These are phyloP conservation scores for Linnaemya tessellans DNA, from an alignment of 2,888 invertebrate genomes.

Conservation along the genomic window DNA sequence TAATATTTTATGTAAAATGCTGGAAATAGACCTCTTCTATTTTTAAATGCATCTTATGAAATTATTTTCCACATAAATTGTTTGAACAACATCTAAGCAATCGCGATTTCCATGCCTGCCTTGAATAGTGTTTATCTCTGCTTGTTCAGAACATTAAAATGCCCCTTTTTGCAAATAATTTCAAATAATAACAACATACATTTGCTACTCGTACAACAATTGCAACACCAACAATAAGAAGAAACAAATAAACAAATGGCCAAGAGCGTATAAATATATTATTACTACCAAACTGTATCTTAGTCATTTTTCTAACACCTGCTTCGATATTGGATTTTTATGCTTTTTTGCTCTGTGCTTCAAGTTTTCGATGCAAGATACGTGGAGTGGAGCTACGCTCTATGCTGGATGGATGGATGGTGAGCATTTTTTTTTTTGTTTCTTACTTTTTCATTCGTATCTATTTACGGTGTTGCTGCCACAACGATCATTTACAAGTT, in stretches of 20 bases:
- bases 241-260: conserved; percentile 47
- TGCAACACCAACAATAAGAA: conserved; percentile 33
- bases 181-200: conserved; percentile 61
- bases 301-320: conserved; percentile 71
- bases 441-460: conserved; percentile 16
- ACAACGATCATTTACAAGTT: conserved; percentile 67
- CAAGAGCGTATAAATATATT: conserved; percentile 51
- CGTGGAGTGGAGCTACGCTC: conserved; percentile 20
- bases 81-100: neutral
- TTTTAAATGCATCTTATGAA: neutral
- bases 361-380: conserved; percentile 38
- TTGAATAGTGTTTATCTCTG: conserved; percentile 29
- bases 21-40: no score
- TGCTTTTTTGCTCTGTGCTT: conserved; percentile 45
- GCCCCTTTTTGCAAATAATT: conserved; percentile 66
- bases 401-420: conserved; percentile 31
- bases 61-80: neutral
- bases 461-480: conserved; percentile 31
- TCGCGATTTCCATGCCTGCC: conserved; percentile 44
- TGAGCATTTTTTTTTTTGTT: conserved; percentile 27
- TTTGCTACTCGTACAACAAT: conserved; percentile 48
- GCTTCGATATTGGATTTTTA: conserved; percentile 68
- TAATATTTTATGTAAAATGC: no score
- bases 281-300: conserved; percentile 62
- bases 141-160: conserved; percentile 55